These are phyloP conservation scores for Melinaea marsaeus DNA, from an alignment of 2,888 invertebrate species.

Conservation along the genomic window DNA sequence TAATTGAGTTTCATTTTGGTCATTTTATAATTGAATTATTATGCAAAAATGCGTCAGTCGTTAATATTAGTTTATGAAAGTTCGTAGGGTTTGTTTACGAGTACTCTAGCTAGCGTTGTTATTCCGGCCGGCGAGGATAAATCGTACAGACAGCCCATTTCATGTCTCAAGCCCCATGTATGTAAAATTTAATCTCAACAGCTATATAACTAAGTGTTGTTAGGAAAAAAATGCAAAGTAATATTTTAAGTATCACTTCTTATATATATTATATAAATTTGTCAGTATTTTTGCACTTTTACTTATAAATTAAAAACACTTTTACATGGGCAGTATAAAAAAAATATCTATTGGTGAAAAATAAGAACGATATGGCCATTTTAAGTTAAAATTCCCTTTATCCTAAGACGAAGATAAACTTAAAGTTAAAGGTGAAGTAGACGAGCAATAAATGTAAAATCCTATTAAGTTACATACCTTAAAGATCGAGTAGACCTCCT, in stretches of 20 bases:
- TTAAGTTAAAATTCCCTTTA: too few relatives aligned
- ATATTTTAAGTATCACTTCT: too few relatives aligned
- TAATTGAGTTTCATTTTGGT: conserved; percentile 18
- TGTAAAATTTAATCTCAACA: background rate
- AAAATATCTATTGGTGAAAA: too few relatives aligned
- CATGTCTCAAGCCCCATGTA: conserved; percentile 51
- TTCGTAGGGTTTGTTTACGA: conserved; percentile 8
- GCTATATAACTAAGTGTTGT: conserved; percentile 39
- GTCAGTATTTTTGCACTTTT: too few relatives aligned
- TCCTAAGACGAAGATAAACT: too few relatives aligned
- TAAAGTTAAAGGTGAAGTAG: conserved; percentile 10
- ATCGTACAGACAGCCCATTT: conserved; percentile 62
- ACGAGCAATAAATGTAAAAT: conserved; percentile 13
- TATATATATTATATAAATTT: too few relatives aligned
- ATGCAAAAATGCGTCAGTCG: background rate
- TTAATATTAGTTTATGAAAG: too few relatives aligned
- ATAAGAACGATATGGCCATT: too few relatives aligned
- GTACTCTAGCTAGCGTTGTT: conserved; percentile 44
- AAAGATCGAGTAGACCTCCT: conserved; percentile 25
- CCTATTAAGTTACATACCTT: conserved; percentile 18
- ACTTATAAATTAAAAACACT: too few relatives aligned
- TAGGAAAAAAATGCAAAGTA: too few relatives aligned
- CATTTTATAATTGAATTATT: conserved; percentile 18
- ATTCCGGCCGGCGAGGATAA: conserved; percentile 52
- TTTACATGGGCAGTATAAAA: too few relatives aligned